Evolutionary conservation across 2,888 invertebrate species (phyloP).

Genomic region (Galerucella calmariensis): DNA sequence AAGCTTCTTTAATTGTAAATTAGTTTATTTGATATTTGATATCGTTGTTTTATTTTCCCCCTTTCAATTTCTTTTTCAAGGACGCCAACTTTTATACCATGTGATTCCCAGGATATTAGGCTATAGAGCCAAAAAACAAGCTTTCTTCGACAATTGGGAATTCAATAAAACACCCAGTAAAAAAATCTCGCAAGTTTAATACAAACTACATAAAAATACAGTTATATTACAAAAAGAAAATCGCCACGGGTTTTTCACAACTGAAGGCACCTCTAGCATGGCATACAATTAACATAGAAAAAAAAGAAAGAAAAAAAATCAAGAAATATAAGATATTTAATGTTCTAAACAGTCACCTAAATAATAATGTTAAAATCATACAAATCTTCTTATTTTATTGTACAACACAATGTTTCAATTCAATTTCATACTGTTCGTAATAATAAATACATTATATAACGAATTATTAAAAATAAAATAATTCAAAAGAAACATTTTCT

Average conservation of each 20-base stretch:
- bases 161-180: conserved; percentile 11
- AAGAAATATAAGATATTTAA: conserved; percentile 21
- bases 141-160: not conserved
- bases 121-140: not conserved
- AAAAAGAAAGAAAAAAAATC: conserved; percentile 34
- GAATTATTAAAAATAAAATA: conserved; percentile 9
- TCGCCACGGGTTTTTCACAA: conserved; percentile 52
- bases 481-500: not conserved
- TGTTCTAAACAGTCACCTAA: conserved; percentile 27
- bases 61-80: too few relatives aligned
- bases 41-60: too few relatives aligned
- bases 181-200: conserved; percentile 36
- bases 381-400: conserved; percentile 3
- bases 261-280: conserved; percentile 59
- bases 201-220: conserved; percentile 39
- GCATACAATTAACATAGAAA: conserved; percentile 43
- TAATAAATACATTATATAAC: conserved; percentile 5
- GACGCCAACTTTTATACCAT: too few relatives aligned
- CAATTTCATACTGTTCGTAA: conserved; percentile 2
- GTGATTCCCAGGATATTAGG: too few relatives aligned
- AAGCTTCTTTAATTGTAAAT: too few relatives aligned
- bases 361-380: conserved; percentile 12
- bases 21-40: too few relatives aligned
- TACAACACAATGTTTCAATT: not conserved
- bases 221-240: conserved; percentile 39